Evolutionary conservation across 2,797 vertebrate species (phyloP).

Genomic region (Mionectes olivaceus): DNA sequence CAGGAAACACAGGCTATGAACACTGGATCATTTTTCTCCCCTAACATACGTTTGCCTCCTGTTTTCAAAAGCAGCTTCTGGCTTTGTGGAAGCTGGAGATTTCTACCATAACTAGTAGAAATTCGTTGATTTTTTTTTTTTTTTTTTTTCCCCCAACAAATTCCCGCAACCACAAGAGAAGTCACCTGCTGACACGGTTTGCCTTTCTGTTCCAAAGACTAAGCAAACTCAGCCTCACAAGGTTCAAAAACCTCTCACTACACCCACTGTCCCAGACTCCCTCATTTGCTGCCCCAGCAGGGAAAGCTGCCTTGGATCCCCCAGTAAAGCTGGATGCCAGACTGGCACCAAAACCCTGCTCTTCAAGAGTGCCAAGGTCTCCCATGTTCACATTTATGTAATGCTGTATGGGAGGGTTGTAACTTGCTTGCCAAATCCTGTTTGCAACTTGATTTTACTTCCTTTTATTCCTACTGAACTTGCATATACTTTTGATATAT

Average conservation of each 20-base stretch:
- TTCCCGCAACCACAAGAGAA: neutral
- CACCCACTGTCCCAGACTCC: neutral
- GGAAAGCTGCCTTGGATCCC: neutral
- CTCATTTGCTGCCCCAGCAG: neutral
- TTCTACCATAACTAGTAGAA: neutral
- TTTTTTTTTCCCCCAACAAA: neutral
- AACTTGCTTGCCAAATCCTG: neutral
- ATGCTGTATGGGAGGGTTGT: neutral
- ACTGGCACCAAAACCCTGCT: accelerated
- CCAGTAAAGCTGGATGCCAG: neutral
- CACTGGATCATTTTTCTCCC: neutral
- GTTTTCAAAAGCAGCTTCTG: neutral
- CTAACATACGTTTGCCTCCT: accelerated
- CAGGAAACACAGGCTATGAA: neutral
- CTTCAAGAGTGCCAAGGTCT: neutral
- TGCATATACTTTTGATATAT: neutral
- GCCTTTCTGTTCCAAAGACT: neutral
- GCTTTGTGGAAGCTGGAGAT: neutral
- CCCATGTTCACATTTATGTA: neutral
- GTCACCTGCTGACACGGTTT: neutral
- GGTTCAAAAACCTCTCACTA: neutral
- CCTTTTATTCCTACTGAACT: neutral
- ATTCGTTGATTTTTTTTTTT: neutral
- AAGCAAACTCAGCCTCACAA: neutral
- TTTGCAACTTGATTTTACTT: neutral